A percentile compares a stretch with the other conserved stretches of the same genome.
Conservation (phyloP, 2,113 vertebrate genomes). For the Macrotis lagotis region DNA sequence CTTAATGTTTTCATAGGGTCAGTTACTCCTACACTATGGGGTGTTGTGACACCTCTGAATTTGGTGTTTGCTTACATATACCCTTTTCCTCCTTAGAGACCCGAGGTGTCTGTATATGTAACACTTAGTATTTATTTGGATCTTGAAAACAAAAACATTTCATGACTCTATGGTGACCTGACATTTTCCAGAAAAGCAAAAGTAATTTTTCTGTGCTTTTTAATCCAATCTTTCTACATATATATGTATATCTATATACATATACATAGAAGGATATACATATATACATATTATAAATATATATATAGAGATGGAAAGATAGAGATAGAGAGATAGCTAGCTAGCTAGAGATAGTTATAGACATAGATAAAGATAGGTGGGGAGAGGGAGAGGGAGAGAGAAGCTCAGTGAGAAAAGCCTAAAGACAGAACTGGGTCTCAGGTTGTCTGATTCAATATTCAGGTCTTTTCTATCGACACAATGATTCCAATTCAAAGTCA, state of each 20-base stretch:
- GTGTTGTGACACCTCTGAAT: background rate
- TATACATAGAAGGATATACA: too few relatives aligned
- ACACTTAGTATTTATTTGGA: background rate
- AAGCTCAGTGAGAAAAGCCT: background rate
- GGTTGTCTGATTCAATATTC: background rate
- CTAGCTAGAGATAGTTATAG: too few relatives aligned
- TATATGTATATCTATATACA: too few relatives aligned
- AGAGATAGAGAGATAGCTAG: too few relatives aligned
- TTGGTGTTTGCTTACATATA: background rate
- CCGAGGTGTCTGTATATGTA: background rate
- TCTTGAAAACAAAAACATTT: background rate
- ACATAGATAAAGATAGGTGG: too few relatives aligned
- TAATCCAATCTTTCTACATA: background rate
- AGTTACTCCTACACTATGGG: background rate
- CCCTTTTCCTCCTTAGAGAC: background rate
- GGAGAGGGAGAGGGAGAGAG: too few relatives aligned
- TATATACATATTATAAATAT: too few relatives aligned
- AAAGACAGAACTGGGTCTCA: background rate
- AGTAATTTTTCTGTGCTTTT: background rate
- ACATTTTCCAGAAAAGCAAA: background rate
- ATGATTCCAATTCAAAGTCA: background rate
- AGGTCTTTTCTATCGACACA: background rate
- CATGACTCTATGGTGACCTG: background rate
- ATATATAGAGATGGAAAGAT: too few relatives aligned
- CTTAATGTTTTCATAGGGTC: background rate